Evolutionary conservation across 2,888 invertebrate genomes (phyloP).

Genomic region (Crocallis elinguaria): DNA sequence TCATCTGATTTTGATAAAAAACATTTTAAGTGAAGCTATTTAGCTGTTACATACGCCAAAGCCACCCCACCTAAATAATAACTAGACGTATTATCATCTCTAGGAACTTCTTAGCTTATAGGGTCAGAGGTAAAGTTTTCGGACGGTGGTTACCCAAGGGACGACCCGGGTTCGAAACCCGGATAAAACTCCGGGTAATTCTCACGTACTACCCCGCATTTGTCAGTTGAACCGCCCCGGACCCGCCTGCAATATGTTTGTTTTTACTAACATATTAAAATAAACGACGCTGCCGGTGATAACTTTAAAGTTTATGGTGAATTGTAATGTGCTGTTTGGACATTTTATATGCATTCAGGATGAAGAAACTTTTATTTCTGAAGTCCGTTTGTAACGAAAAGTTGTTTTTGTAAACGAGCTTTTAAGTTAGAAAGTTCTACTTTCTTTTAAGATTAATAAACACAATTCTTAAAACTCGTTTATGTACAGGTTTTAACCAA

Average conservation of each 20-base stretch:
- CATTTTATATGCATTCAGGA: background rate
- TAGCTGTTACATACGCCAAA: too few species aligned
- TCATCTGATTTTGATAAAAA: too few species aligned
- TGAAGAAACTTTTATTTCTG: background rate
- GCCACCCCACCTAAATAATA: too few species aligned
- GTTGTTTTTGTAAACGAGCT: too few species aligned
- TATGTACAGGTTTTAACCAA: too few species aligned
- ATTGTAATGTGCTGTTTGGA: background rate
- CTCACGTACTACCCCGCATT: constrained; percentile 78
- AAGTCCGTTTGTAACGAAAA: too few species aligned
- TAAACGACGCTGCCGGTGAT: constrained; percentile 11
- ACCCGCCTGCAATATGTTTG: constrained; percentile 22
- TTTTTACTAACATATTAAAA: constrained; percentile 27
- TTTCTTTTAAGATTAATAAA: too few species aligned
- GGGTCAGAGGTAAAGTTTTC: constrained; percentile 81
- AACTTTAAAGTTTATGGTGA: constrained; percentile 2
- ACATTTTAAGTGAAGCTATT: too few species aligned
- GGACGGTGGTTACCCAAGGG: constrained; percentile 73
- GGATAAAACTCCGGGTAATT: constrained; percentile 84
- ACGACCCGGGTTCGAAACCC: constrained; percentile 62
- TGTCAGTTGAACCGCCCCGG: constrained; percentile 52
- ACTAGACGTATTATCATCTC: constrained; percentile 46
- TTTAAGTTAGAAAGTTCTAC: too few species aligned
- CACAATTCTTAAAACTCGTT: too few species aligned
- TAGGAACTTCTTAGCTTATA: constrained; percentile 49